Evolutionary conservation across 2,797 vertebrate genomes (phyloP).

Genomic region (Nasua narica): DNA sequence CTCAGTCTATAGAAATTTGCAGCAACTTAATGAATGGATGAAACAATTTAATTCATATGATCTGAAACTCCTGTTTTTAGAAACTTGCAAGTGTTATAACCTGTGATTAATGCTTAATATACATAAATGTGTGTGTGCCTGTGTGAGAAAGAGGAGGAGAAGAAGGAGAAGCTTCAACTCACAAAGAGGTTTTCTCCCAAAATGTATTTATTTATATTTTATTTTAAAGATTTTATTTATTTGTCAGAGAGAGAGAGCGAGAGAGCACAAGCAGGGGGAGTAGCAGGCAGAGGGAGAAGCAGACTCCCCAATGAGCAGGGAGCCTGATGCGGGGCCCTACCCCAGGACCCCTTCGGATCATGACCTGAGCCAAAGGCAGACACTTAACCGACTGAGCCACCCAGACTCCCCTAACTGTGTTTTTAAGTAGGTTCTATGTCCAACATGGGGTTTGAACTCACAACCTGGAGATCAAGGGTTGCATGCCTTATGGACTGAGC

Average conservation of each 20-base stretch:
- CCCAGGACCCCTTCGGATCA: too few species aligned
- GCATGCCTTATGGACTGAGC: not conserved
- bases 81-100: not conserved
- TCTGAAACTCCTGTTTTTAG: constrained; percentile 3
- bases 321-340: too few species aligned
- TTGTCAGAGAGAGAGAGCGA: too few species aligned
- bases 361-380: too few species aligned
- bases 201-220: not conserved
- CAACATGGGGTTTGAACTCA: not conserved
- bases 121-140: not conserved
- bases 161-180: not conserved
- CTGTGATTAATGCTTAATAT: not conserved
- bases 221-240: not conserved
- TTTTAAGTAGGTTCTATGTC: not conserved
- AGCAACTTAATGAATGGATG: not conserved
- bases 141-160: too few species aligned
- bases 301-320: too few species aligned
- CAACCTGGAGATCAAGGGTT: not conserved
- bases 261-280: too few species aligned
- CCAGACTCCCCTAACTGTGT: not conserved
- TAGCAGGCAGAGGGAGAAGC: too few species aligned
- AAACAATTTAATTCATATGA: not conserved
- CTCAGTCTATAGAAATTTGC: not conserved
- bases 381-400: too few species aligned
- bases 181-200: not conserved